Base-by-base conservation (phyloP, 1,140 invertebrate species). In the Polypedilum vanderplanki region DNA sequence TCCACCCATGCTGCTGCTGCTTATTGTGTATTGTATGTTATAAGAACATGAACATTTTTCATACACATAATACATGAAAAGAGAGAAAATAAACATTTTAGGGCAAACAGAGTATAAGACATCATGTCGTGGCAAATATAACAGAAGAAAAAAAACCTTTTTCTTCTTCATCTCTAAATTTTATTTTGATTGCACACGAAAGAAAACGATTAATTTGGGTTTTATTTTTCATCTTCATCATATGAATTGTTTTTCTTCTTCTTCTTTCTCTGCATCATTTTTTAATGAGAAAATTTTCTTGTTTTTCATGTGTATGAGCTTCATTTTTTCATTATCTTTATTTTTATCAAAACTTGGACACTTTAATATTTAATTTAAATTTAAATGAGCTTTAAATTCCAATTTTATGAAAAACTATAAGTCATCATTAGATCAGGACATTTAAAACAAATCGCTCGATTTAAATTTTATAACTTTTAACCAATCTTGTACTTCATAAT, bases 121-220 rank as follows among this genome's bases (percentile, higher is more conserved):
- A n/a, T 57, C 46, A 57, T 57, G 10, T 57, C n/a, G n/a, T 57
- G 46, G 46, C 12, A 57, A 46, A 46, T 4, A 57, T 3, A n/a
- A 57, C 46, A n/a, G 46, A 57, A 46, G 15, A 46, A 46, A 2
- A 15, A 12, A 57, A 57, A 57, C 24, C 24, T 33, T 33, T 33
- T 33, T 33, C 24, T 33, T 33, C 5, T 33, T 33, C 24, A 33
- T 33, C n/a, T 57, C 46, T 15, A 15, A 57, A 57, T n/a, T 12
- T 57, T 33, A 33, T 57, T 57, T 57, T 57, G 46, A 57, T 57
- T 57, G 46, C 46, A 57, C 46, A 57, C 46, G 46, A 57, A 57
- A 57, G n/a, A 57, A 57, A 57, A 12, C 46, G 46, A 57, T 57
- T 57, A 57, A 57, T 57, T n/a, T 57, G 12, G 12, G 10, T 57